Conservation (phyloP, 2,888 invertebrate species). For the Iselma pallidipennis region DNA sequence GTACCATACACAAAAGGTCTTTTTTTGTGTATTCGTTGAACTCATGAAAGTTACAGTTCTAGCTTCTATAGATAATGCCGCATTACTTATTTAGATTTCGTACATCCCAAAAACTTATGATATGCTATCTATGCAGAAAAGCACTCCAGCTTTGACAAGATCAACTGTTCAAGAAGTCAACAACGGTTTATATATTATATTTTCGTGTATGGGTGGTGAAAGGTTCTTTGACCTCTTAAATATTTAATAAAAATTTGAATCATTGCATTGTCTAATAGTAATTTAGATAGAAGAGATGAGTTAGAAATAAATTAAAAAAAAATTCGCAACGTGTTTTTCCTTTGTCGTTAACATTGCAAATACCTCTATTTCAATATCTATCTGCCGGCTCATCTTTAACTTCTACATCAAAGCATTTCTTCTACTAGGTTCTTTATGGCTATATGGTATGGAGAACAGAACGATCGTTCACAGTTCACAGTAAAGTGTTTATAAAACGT, state of each 20-base stretch:
- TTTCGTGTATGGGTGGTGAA: too few species aligned
- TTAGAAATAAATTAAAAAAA: too few species aligned
- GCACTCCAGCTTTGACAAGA: too few species aligned
- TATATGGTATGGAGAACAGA: background rate
- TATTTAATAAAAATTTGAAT: slow-evolving; percentile 5
- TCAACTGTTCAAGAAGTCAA: too few species aligned
- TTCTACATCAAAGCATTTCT: background rate
- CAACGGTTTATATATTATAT: too few species aligned
- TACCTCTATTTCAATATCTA: too few species aligned
- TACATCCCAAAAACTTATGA: too few species aligned
- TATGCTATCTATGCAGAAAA: too few species aligned
- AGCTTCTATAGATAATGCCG: background rate
- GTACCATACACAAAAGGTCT: background rate
- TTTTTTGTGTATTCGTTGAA: background rate
- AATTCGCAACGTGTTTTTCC: too few species aligned
- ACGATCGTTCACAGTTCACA: slow-evolving; percentile 10
- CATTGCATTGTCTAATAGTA: too few species aligned
- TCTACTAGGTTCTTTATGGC: slow-evolving; percentile 19
- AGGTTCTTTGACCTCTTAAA: background rate
- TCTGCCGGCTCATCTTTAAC: background rate
- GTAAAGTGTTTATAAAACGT: slow-evolving; percentile 34
- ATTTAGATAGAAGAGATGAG: too few species aligned
- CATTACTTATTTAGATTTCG: background rate
- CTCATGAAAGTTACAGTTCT: background rate
- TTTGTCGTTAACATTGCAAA: too few species aligned